Base-by-base conservation (phyloP, 2,888 invertebrate genomes). In the Nephrocerus scutellatus region DNA sequence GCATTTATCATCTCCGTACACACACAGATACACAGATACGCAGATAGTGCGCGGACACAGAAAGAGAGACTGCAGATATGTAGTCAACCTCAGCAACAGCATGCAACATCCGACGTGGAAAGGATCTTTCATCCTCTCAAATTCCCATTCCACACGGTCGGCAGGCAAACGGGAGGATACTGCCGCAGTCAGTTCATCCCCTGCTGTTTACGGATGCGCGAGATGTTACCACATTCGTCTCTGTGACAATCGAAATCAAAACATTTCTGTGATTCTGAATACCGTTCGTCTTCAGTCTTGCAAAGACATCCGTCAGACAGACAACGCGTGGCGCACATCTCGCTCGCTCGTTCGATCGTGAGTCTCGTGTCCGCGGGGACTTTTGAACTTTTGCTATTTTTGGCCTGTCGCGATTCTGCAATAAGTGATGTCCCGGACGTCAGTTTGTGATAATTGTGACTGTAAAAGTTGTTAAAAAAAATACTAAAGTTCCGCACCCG, bases 281-380 rank as follows among this genome's bases (percentile, higher is more conserved):
- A 30, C 39, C 30, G 41, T 39, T 30, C 30, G 25, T 18, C 44
- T 56, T 62, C 54, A 65, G 66, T 66, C 59, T 62, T 62, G 56
- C 55, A 53, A 58, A 56, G 64, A 61, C 62, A 63, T 57, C 62
- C 62, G 56, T 55, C 62, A 66, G 66, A 64, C 65, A 66, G 61
- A 66, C 63, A 65, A 47, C 46, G 7, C 4, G 18, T 19, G 13
- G n/a, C n/a, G n/a, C n/a, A n/a, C n/a, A n/a, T n/a, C n/a, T n/a
- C n/a, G n/a, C n/a, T n/a, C n/a, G n/a, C n/a, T n/a, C n/a, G n/a
- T n/a, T n/a, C n/a, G n/a, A n/a, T n/a, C n/a, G n/a, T n/a, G n/a
- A n/a, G n/a, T n/a, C n/a, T n/a, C n/a, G n/a, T n/a, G n/a, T n/a
- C n/a, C n/a, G n/a, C n/a, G n/a, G n/a, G n/a, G n/a, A n/a, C n/a